phyloP scores from a whole-genome alignment of 2,888 invertebrate species.

The Apotomis betuletana region DNA sequence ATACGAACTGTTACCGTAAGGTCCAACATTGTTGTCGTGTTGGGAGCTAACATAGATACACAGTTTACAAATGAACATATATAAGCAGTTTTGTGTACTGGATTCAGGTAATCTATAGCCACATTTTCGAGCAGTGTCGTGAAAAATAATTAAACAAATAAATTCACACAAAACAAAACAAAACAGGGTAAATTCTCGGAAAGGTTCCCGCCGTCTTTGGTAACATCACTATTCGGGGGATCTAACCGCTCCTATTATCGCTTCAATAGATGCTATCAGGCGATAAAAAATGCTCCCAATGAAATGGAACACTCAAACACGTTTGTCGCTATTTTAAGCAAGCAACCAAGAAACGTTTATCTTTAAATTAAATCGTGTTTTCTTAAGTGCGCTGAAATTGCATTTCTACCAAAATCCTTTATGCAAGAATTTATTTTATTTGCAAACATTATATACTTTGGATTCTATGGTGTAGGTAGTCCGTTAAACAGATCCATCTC shows the following conservation, averaged over 20 bases:
- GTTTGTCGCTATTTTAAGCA: slow-evolving; percentile 3
- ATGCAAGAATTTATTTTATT: slow-evolving; percentile 1
- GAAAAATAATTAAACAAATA: too few species aligned
- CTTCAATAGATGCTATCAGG: slow-evolving; percentile 45
- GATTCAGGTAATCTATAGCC: too few species aligned
- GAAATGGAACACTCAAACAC: background rate
- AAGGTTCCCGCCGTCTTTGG: too few species aligned
- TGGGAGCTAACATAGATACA: too few species aligned
- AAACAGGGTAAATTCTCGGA: too few species aligned
- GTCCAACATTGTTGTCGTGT: too few species aligned
- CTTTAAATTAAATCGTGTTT: slow-evolving; percentile 13
- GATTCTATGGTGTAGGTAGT: background rate
- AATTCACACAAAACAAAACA: too few species aligned
- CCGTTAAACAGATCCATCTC: slow-evolving; percentile 7
- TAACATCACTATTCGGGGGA: slow-evolving; percentile 28
- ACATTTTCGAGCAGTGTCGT: too few species aligned
- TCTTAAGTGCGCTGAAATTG: background rate
- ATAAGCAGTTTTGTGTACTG: too few species aligned
- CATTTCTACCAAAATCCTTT: slow-evolving; percentile 4
- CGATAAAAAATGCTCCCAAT: slow-evolving; percentile 25
- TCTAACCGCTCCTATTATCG: slow-evolving; percentile 48
- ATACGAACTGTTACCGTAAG: too few species aligned
- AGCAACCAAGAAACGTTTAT: slow-evolving; percentile 3
- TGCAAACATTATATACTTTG: background rate
- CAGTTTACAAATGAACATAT: too few species aligned